Evolutionary conservation across 2,797 vertebrate genomes (phyloP).

Genomic region (Microctenopoma lineatum): DNA sequence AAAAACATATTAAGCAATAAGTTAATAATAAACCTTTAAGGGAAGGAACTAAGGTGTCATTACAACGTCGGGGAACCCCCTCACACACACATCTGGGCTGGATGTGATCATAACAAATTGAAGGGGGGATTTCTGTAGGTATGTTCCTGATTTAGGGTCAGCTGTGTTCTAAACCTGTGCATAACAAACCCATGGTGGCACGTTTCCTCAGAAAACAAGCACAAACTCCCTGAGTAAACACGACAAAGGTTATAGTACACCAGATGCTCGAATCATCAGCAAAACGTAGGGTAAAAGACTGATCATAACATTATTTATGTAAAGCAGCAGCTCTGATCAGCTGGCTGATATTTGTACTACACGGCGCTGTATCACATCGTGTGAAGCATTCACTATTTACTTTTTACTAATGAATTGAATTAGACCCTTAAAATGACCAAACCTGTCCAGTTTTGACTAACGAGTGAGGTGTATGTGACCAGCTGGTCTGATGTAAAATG

Average conservation of each 20-base stretch:
- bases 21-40: constrained; percentile 30
- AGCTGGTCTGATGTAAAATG: constrained; percentile 10
- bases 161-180: not conserved
- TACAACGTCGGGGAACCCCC: not conserved
- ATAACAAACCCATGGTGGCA: not conserved
- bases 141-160: not conserved
- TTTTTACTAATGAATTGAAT: no score
- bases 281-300: not conserved
- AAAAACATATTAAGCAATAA: no score
- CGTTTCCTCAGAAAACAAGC: no score
- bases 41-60: constrained; percentile 15
- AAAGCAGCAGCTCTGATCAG: not conserved
- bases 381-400: no score
- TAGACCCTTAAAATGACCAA: no score
- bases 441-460: no score
- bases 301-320: not conserved
- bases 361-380: no score
- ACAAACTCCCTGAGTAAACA: not conserved
- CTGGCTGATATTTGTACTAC: not conserved
- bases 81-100: not conserved
- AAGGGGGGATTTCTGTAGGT: not conserved
- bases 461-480: not conserved
- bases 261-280: not conserved
- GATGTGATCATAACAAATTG: not conserved
- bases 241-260: not conserved